Base-by-base conservation (phyloP, 2,888 invertebrate species). In the Lagria hirta region DNA sequence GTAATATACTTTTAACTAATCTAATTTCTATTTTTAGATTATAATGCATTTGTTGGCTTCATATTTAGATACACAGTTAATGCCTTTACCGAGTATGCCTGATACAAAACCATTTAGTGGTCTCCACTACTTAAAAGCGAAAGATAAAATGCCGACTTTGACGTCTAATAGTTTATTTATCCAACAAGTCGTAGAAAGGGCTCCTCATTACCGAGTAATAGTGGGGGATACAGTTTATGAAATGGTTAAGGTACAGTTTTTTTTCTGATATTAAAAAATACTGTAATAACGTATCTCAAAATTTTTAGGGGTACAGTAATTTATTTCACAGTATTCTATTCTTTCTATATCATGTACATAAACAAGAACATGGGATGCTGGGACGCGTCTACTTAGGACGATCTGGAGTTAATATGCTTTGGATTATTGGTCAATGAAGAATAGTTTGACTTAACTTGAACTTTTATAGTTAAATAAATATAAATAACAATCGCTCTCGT, bases 241-340 rank as follows among this genome's bases (percentile, higher is more conserved):
- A 65, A 76, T 86, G 62, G 80, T 81, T 38, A 81, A 83, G 71
- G 83, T 83, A 69, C 2, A 17, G 1, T 2, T 13, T 20, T 15
- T 10, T 4, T 3, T 11, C 26, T 18, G n/a, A n/a, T n/a, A n/a
- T 26, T 34, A 2, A 5, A 15, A 26, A 35, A 41, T 27, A 4
- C n/a, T 14, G 38, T 36, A 34, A 43, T n/a, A n/a, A n/a, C n/a
- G n/a, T n/a, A n/a, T n/a, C n/a, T n/a, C n/a, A n/a, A n/a, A n/a
- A n/a, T 45, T 75, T 76, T 50, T 66, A 83, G 81, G 92, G 93
- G 34, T 81, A 92, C 61, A 90, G 91, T 74, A 94, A 93, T 74
- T 73, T 94, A 61, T 88, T 93, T 68, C 89, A 92, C 70, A 83
- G 89, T 33, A 77, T 94, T 49, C 77, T 94, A 58, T 79, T 93